Percentiles rank a stretch among this genome's conserved stretches.
Evolutionary conservation across 2,113 vertebrate genomes (phyloP).

Genomic region (Podarcis muralis): DNA sequence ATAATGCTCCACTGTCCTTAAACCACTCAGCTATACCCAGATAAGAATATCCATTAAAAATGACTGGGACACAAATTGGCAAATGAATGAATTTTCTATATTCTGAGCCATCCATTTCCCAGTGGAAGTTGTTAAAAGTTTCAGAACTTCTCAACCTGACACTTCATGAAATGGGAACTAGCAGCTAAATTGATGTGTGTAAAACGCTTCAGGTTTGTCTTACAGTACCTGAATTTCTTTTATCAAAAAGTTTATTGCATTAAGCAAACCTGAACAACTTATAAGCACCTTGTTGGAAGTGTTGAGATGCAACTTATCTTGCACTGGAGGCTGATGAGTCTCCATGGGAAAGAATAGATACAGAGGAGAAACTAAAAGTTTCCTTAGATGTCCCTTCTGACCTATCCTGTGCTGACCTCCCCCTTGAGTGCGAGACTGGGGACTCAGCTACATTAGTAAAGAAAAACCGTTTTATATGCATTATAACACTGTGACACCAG

Average conservation of each 20-base stretch:
- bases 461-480: no score
- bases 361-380: no score
- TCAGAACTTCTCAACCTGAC: conserved; percentile 53
- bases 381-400: no score
- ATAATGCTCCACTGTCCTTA: conserved; percentile 6
- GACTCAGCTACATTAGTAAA: no score
- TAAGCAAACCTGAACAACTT: not conserved
- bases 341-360: no score
- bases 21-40: conserved; percentile 2
- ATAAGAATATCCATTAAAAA: conserved; percentile 20
- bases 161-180: conserved; percentile 23
- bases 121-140: conserved; percentile 49
- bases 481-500: no score
- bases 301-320: no score
- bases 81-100: conserved; percentile 48
- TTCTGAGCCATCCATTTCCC: conserved; percentile 29
- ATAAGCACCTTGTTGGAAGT: conserved; percentile 19
- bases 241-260: not conserved
- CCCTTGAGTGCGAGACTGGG: no score
- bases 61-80: not conserved
- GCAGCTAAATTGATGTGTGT: not conserved
- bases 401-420: no score
- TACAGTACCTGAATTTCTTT: conserved; percentile 12
- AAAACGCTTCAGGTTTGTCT: not conserved
- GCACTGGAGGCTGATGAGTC: no score